Evolutionary conservation across 1,140 invertebrate genomes (phyloP).

Genomic region (Pachyrhynchus sulphureomaculatus): DNA sequence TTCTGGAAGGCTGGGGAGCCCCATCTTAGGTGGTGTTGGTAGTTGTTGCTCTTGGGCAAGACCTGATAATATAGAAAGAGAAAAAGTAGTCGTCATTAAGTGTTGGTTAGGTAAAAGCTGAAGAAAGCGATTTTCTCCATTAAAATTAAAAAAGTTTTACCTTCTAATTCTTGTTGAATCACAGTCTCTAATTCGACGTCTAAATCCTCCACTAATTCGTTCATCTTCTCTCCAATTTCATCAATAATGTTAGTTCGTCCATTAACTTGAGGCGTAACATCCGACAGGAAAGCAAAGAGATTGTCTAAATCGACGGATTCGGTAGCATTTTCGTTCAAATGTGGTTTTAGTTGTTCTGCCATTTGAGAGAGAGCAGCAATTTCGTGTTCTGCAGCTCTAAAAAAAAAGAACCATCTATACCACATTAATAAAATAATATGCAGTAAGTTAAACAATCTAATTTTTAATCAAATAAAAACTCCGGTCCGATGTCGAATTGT

Average conservation of each 20-base stretch:
- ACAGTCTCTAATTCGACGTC: conserved; percentile 69
- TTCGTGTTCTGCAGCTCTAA: conserved; percentile 73
- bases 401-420: conserved; percentile 45
- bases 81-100: too few relatives aligned
- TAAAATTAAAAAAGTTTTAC: neutral
- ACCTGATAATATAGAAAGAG: conserved; percentile 20
- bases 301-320: conserved; percentile 87
- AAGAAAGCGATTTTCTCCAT: too few relatives aligned
- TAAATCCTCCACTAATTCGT: conserved; percentile 76
- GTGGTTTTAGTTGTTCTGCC: conserved; percentile 73
- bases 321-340: conserved; percentile 55
- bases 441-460: too few relatives aligned
- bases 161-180: conserved; percentile 60
- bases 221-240: conserved; percentile 84
- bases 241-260: conserved; percentile 65
- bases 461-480: too few relatives aligned
- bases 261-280: conserved; percentile 65
- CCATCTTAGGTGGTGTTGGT: conserved; percentile 49
- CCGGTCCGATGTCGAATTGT: too few relatives aligned
- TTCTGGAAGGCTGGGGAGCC: conserved; percentile 67
- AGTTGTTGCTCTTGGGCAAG: conserved; percentile 47
- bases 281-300: conserved; percentile 88
- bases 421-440: too few relatives aligned
- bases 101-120: too few relatives aligned
- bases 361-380: conserved; percentile 73